These are phyloP conservation scores for Vultur gryphus DNA, from an alignment of 2,797 vertebrate species.

Conservation along the genomic window DNA sequence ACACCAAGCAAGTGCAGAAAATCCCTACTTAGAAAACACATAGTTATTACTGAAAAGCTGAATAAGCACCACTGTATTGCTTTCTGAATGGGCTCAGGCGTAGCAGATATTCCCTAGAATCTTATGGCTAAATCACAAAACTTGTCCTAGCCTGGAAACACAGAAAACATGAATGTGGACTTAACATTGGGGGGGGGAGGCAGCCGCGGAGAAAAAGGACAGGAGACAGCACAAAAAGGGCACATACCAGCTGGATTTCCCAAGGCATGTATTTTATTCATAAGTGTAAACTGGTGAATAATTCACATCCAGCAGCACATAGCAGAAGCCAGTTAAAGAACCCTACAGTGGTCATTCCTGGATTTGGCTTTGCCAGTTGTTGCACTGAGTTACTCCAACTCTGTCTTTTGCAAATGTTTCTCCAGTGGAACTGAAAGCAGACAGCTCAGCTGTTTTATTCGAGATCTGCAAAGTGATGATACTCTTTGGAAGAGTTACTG, in stretches of 20 bases:
- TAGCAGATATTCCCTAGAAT: not conserved
- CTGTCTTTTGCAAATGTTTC: not conserved
- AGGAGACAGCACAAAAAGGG: not conserved
- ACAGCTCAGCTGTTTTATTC: not conserved
- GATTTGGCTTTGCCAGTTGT: not conserved
- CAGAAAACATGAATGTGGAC: not conserved
- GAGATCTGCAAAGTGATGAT: not conserved
- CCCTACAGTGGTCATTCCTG: not conserved
- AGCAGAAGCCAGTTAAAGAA: not conserved
- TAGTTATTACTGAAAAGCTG: not conserved
- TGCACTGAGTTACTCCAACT: not conserved
- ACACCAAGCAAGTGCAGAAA: not conserved
- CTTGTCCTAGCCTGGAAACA: not conserved
- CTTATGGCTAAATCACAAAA: not conserved
- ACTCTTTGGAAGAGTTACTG: not conserved
- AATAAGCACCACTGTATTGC: not conserved
- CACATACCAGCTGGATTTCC: slow-evolving; percentile 8
- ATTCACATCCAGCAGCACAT: not conserved
- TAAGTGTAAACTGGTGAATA: slow-evolving; percentile 19
- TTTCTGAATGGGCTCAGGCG: not conserved
- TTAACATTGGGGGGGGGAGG: not conserved
- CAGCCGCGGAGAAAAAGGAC: not conserved
- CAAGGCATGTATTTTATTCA: slow-evolving; percentile 7
- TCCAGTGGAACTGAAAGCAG: not conserved
- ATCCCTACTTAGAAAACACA: not conserved